phyloP scores from a whole-genome alignment of 2,797 vertebrate genomes.

The Gymnoscopelus microlampas region DNA sequence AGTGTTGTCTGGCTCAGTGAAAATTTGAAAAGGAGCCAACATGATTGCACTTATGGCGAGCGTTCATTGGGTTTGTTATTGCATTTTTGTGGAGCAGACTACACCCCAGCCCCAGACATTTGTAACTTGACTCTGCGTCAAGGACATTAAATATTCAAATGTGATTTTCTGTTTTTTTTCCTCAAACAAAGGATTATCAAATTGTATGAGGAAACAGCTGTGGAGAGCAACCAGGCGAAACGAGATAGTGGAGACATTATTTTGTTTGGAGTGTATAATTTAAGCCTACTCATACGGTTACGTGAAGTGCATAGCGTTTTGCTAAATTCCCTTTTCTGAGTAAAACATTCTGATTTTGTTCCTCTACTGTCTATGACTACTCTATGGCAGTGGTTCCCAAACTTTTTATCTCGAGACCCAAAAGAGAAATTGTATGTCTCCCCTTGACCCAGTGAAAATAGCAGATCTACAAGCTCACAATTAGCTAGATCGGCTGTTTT shows the following conservation, averaged over 20 bases:
- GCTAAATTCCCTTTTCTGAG: no score
- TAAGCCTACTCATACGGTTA: no score
- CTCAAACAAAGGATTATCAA: not conserved
- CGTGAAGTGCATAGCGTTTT: no score
- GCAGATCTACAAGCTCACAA: no score
- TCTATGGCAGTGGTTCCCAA: no score
- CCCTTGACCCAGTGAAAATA: no score
- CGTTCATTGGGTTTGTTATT: conserved; percentile 67
- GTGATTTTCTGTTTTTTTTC: conserved; percentile 9
- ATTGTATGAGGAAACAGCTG: conserved; percentile 2
- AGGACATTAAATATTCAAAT: conserved; percentile 55
- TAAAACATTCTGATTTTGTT: conserved; percentile 22
- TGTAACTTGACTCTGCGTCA: conserved; percentile 60
- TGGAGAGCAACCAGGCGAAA: not conserved
- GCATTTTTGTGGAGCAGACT: conserved; percentile 71
- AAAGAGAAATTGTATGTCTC: no score
- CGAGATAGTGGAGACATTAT: not conserved
- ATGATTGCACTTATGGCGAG: conserved; percentile 53
- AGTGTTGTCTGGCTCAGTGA: conserved; percentile 38
- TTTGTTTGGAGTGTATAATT: not conserved
- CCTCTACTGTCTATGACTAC: conserved; percentile 39
- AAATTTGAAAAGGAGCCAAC: conserved; percentile 50
- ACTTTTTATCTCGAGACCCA: no score
- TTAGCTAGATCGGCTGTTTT: no score
- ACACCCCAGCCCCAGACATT: conserved; percentile 66